Conservation (phyloP, 2,888 invertebrate genomes). For the Amphipoea lucens region DNA sequence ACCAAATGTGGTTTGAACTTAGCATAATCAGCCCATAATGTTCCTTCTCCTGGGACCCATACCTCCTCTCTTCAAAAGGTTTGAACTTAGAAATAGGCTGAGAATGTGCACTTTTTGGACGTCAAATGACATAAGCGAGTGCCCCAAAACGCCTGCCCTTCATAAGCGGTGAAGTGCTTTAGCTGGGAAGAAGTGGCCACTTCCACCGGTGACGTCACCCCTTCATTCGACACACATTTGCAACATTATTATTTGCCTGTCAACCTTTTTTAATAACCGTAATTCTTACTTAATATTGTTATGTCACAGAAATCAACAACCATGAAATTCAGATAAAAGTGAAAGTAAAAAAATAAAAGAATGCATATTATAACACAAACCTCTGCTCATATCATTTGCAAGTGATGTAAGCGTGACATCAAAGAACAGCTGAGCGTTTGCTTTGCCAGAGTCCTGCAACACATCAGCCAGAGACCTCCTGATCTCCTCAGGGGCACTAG, state of each 20-base stretch:
- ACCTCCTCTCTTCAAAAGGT: no score
- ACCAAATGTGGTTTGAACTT: background rate
- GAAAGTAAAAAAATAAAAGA: conserved; percentile 32
- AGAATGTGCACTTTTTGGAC: background rate
- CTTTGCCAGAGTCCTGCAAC: conserved; percentile 91
- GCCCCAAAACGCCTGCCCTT: background rate
- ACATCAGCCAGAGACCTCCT: conserved; percentile 85
- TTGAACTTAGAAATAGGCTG: background rate
- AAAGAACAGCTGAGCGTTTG: conserved; percentile 92
- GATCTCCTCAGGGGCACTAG: conserved; percentile 86
- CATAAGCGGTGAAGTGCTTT: background rate
- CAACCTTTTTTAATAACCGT: background rate
- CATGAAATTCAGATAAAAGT: conserved; percentile 40
- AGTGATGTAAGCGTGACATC: conserved; percentile 93
- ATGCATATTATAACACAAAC: conserved; percentile 73
- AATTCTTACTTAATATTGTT: conserved; percentile 13
- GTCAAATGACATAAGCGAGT: background rate
- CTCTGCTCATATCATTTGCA: conserved; percentile 93
- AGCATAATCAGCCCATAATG: background rate
- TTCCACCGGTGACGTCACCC: background rate
- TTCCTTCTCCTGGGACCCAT: background rate
- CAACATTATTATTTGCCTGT: background rate
- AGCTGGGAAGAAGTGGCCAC: background rate
- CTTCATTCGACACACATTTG: background rate
- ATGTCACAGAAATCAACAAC: conserved; percentile 38